These are phyloP conservation scores for Ceratitis capitata DNA, from an alignment of 1,140 invertebrate genomes.

Conservation along the genomic window DNA sequence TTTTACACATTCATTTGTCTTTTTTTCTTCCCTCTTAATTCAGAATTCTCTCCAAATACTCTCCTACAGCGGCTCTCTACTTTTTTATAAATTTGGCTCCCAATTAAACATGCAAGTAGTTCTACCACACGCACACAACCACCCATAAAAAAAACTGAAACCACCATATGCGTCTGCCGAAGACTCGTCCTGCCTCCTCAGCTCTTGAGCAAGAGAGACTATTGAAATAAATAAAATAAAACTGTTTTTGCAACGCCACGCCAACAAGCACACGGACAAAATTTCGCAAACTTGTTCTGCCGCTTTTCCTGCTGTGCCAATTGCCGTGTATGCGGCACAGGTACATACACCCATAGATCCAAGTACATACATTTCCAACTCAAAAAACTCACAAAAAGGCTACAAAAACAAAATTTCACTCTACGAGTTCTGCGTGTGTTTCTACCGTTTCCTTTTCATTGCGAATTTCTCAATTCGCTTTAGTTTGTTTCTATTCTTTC, in stretches of 20 bases:
- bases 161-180: too few species aligned
- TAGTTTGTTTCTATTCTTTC: background rate
- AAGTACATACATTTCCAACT: background rate
- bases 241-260: background rate
- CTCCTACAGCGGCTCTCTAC: background rate
- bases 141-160: too few species aligned
- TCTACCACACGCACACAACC: background rate
- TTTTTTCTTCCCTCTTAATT: too few species aligned
- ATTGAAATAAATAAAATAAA: too few species aligned
- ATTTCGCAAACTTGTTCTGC: slow-evolving; percentile 12
- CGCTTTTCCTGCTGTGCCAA: background rate
- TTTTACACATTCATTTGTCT: too few species aligned
- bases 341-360: background rate
- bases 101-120: background rate
- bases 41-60: slow-evolving; percentile 13
- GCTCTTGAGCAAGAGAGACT: too few species aligned
- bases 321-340: background rate
- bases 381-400: background rate
- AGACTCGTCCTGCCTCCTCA: background rate
- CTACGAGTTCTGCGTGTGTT: slow-evolving; percentile 4
- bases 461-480: background rate
- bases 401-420: background rate
- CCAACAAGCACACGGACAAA: background rate
- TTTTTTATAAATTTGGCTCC: background rate
- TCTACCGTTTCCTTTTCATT: background rate